phyloP scores from a whole-genome alignment of 2,797 vertebrate genomes.

The Sphenodon punctatus region DNA sequence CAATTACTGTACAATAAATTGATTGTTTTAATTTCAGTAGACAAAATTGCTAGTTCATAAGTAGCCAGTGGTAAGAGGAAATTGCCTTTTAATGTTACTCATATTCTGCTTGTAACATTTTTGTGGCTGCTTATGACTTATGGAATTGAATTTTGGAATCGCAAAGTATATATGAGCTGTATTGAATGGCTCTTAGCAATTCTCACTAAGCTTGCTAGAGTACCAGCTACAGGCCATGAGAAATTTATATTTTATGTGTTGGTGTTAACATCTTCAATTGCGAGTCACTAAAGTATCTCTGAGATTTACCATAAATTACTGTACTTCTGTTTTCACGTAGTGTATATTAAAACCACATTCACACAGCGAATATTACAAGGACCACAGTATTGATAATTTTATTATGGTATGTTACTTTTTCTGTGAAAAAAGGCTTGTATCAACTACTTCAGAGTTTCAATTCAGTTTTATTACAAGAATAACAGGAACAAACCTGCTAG shows the following conservation, averaged over 20 bases:
- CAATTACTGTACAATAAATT: slow-evolving; percentile 41
- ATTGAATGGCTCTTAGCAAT: slow-evolving; percentile 35
- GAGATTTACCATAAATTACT: slow-evolving; percentile 26
- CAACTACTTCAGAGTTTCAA: fast-evolving
- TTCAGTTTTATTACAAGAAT: not conserved
- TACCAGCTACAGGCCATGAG: not conserved
- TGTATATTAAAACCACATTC: slow-evolving; percentile 38
- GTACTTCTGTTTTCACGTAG: no score
- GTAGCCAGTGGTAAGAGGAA: slow-evolving; percentile 58
- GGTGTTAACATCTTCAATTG: slow-evolving; percentile 32
- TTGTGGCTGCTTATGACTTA: slow-evolving; percentile 50
- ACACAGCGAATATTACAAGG: not conserved
- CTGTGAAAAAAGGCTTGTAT: no score
- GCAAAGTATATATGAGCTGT: slow-evolving; percentile 28
- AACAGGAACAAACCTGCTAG: not conserved
- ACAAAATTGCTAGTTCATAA: slow-evolving; percentile 60
- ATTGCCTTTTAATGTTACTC: slow-evolving; percentile 63
- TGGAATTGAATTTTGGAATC: slow-evolving; percentile 61
- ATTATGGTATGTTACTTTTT: not conserved
- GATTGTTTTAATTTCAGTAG: slow-evolving; percentile 63
- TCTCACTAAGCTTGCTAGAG: slow-evolving; percentile 35
- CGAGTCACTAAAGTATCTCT: slow-evolving; percentile 23
- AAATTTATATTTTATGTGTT: slow-evolving; percentile 29
- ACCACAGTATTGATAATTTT: not conserved
- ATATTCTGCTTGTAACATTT: slow-evolving; percentile 51